These are phyloP conservation scores for Nematostella vectensis DNA, from an alignment of 92 coral and sea anemone genomes.

Conservation along the genomic window DNA sequence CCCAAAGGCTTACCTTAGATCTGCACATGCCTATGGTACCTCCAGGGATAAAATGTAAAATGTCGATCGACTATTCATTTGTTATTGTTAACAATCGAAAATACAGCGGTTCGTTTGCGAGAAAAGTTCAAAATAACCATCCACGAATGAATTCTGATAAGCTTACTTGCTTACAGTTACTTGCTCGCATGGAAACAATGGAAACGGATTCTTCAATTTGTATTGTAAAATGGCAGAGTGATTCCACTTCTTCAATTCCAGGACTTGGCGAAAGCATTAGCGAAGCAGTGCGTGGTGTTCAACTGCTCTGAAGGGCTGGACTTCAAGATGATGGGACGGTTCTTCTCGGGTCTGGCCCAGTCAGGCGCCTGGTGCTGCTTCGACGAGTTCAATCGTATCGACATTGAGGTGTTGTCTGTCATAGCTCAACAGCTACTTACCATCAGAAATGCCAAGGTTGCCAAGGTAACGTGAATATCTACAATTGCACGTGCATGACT, in stretches of 20 bases:
- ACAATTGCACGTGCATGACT: no score
- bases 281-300: constrained; percentile 97
- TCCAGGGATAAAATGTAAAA: no score
- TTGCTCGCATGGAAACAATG: no score
- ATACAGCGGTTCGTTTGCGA: no score
- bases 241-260: constrained; percentile 4
- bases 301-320: constrained; percentile 99
- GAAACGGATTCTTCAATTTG: neutral
- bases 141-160: no score
- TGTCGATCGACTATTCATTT: no score
- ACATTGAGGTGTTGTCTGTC: constrained; percentile 96
- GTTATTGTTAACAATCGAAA: no score
- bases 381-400: constrained; percentile 98
- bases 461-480: constrained; percentile 56
- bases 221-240: neutral
- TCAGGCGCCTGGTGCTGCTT: constrained; percentile 99
- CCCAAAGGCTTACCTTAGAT: no score
- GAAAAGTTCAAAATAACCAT: no score
- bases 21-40: no score
- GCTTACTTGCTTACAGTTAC: no score
- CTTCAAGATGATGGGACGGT: constrained; percentile 98
- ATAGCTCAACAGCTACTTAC: constrained; percentile 96
- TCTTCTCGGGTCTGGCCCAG: constrained; percentile 98
- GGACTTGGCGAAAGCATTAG: constrained; percentile 98
- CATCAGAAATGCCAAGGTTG: constrained; percentile 91